Evolutionary conservation across 2,113 vertebrate species (phyloP), one percentile per base, ranked within the genome.

Genomic region (Microcebus tavaratra): DNA sequence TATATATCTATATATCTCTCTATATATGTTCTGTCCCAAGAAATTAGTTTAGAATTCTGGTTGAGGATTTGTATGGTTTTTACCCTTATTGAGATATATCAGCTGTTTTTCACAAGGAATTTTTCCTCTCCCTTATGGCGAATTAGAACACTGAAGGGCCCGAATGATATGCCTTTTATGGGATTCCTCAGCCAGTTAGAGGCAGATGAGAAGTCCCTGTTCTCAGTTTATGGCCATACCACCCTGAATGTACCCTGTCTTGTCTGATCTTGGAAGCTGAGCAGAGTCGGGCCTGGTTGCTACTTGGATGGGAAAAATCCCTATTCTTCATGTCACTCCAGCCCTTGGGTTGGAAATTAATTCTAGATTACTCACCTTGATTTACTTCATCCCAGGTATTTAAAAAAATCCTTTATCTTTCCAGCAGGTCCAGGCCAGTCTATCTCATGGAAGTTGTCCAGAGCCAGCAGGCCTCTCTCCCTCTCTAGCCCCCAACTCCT

Each of bases 41-140:
- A 91, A 70, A 80, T 39, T 88, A n/a, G 80, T 61, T 90, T 84
- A 61, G 55, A 94, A 90, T 90, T 97, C 73, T 87, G 55, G 29
- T 81, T 80, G 92, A 92, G 79, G 87, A 87, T 90, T 92, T 48
- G 14, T 25, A 12, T 39, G 59, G 12, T 25, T 97, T 85, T 95
- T 86, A 84, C 29, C 53, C n/a, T 91, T 82, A 36, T 10, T 75
- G 48, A 93, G 45, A 13, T 31, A 11, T 50, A 39, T 65, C 76
- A 70, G 42, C 50, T 92, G 12, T 87, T 94, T 95, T 96, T 89
- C 75, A 91, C 23, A 72, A 84, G 63, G 73, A 61, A 29, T 48
- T 93, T 76, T 95, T 79, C 75, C 21, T 75, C 27, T 78, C 25
- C 48, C 45, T 81, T 76, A 57, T 61, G 23, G 65, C n/a, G 75